Conservation (phyloP, 2,888 invertebrate genomes). For the Microchrysa polita region DNA sequence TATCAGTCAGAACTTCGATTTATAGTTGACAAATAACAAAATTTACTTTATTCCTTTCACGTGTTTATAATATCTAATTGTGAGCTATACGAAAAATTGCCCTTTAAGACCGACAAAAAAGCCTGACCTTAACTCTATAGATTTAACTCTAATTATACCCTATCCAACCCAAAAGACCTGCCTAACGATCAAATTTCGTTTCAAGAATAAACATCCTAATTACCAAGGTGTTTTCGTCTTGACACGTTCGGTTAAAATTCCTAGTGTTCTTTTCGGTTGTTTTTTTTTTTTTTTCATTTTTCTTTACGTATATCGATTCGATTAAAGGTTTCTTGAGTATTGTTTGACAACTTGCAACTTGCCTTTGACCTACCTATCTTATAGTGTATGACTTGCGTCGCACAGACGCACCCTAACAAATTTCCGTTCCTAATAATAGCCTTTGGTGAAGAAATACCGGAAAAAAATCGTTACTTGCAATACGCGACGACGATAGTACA, state of each 20-base stretch:
- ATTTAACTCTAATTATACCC: constrained; percentile 14
- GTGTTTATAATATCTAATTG: too few relatives aligned
- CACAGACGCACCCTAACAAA: constrained; percentile 38
- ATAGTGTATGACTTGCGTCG: neutral
- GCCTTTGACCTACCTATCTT: neutral
- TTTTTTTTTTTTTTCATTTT: neutral
- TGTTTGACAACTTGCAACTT: constrained; percentile 9
- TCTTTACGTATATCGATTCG: constrained; percentile 8
- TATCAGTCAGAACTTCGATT: too few relatives aligned
- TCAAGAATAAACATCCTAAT: constrained; percentile 39
- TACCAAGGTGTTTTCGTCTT: constrained; percentile 9
- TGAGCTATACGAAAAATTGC: too few relatives aligned
- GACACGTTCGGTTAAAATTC: constrained; percentile 17
- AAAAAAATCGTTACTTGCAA: constrained; percentile 13
- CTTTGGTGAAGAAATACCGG: constrained; percentile 9
- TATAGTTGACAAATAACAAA: too few relatives aligned
- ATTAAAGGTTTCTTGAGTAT: constrained; percentile 29
- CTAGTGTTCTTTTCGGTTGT: constrained; percentile 3
- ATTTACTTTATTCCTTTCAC: too few relatives aligned
- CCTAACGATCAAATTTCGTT: constrained; percentile 22
- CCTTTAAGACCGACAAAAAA: neutral
- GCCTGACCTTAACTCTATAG: neutral
- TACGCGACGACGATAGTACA: neutral
- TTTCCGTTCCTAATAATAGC: constrained; percentile 21
- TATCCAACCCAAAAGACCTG: constrained; percentile 6